Conservation (phyloP, 2,888 invertebrate genomes). For the Agrilus biguttatus region DNA sequence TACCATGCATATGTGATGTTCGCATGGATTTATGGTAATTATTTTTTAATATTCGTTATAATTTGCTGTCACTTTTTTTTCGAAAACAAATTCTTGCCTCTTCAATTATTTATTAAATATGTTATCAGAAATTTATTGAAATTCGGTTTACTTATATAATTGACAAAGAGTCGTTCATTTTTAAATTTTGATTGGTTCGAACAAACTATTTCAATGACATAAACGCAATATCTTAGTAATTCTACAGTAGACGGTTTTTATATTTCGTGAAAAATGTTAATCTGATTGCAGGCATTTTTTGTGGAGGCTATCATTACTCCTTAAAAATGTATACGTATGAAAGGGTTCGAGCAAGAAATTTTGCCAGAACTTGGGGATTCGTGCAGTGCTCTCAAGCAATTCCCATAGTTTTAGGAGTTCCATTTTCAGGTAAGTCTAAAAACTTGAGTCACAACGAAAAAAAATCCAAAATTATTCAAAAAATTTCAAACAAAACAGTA, state of each 20-base stretch:
- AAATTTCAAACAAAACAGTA: no score
- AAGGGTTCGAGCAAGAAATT: constrained; percentile 70
- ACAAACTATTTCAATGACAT: no score
- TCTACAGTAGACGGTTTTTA: no score
- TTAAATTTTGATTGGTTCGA: no score
- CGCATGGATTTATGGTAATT: constrained; percentile 62
- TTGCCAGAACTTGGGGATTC: constrained; percentile 80
- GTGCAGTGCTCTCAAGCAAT: constrained; percentile 78
- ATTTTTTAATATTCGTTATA: constrained; percentile 1
- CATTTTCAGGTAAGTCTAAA: constrained; percentile 50
- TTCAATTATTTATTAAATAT: no score
- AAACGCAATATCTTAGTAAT: not conserved
- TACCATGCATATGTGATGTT: constrained; percentile 67
- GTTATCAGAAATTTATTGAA: no score
- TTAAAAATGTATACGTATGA: constrained; percentile 84
- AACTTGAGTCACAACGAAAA: not conserved
- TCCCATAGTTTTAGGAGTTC: constrained; percentile 72
- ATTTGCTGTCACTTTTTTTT: no score
- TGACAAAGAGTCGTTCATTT: no score
- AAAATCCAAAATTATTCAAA: no score
- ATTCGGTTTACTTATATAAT: no score
- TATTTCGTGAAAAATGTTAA: no score
- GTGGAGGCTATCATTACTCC: constrained; percentile 78
- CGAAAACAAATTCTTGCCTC: no score
- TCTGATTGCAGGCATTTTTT: constrained; percentile 53